Evolutionary conservation across 2,888 invertebrate genomes (phyloP).

Genomic region (Zygogramma bicolorata): DNA sequence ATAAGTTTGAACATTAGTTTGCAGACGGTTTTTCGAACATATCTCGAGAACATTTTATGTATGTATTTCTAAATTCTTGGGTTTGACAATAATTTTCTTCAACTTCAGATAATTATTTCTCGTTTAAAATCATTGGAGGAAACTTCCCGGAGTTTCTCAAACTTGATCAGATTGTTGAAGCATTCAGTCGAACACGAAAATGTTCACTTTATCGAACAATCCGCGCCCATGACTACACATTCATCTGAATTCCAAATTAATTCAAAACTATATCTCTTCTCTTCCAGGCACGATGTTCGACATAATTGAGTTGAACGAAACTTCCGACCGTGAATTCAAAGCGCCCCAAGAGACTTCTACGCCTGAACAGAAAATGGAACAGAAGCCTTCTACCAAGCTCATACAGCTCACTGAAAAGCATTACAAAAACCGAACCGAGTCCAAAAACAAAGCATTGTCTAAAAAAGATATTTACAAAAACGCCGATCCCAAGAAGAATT

Average conservation of each 20-base stretch:
- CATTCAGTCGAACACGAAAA: background rate
- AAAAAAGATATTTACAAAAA: constrained; percentile 50
- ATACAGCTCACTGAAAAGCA: constrained; percentile 29
- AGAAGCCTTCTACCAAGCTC: constrained; percentile 34
- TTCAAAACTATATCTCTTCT: constrained; percentile 18
- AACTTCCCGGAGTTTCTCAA: background rate
- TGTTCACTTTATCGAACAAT: background rate
- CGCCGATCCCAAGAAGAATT: constrained; percentile 47
- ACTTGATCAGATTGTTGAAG: background rate
- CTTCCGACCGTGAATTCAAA: constrained; percentile 52
- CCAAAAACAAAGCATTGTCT: constrained; percentile 52
- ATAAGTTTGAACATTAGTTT: too few species aligned
- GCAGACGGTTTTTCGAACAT: too few species aligned
- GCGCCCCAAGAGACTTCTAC: constrained; percentile 38
- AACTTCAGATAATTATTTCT: too few species aligned
- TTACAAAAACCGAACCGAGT: constrained; percentile 19
- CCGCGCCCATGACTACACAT: background rate
- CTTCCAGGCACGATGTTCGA: constrained; percentile 63
- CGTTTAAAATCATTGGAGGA: too few species aligned
- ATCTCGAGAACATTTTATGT: too few species aligned
- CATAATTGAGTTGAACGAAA: constrained; percentile 64
- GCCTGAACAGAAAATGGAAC: constrained; percentile 21
- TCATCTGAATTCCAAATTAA: constrained; percentile 20
- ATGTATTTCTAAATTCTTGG: too few species aligned
- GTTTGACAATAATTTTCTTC: too few species aligned